Evolutionary conservation across 2,888 invertebrate species (phyloP).

Genomic region (Sisyra nigra): DNA sequence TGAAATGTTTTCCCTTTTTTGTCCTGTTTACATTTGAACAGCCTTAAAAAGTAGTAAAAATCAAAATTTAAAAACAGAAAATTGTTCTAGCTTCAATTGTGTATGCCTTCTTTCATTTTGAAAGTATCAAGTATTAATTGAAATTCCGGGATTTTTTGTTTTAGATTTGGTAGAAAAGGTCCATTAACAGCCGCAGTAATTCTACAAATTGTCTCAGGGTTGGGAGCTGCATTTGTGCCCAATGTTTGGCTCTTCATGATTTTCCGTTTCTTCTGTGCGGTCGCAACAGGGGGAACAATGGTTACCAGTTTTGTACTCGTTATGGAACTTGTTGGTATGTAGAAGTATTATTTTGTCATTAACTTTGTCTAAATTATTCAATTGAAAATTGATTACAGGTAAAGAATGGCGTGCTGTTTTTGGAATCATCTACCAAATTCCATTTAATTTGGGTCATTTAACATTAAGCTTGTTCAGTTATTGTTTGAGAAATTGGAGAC

Average conservation of each 20-base stretch:
- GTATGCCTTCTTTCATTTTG: too few relatives aligned
- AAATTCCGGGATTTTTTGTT: too few relatives aligned
- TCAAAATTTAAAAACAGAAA: too few relatives aligned
- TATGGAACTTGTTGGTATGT: constrained; percentile 47
- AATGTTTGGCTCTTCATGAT: constrained; percentile 46
- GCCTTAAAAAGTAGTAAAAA: too few relatives aligned
- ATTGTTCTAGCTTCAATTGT: too few relatives aligned
- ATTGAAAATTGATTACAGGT: constrained; percentile 24
- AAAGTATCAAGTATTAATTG: too few relatives aligned
- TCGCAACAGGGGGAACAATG: constrained; percentile 73
- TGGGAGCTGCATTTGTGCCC: constrained; percentile 51
- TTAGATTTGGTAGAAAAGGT: constrained; percentile 56
- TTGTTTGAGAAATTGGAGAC: constrained; percentile 35
- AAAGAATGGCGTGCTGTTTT: constrained; percentile 36
- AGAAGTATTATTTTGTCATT: not conserved
- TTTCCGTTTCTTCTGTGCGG: constrained; percentile 52
- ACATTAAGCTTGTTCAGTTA: constrained; percentile 35
- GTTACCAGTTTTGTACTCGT: constrained; percentile 56
- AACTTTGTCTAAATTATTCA: not conserved
- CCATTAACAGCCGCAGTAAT: constrained; percentile 58
- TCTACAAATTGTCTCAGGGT: constrained; percentile 54
- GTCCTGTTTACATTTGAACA: too few relatives aligned
- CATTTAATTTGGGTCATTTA: constrained; percentile 38
- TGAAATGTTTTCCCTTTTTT: too few relatives aligned
- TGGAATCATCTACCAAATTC: constrained; percentile 39